These are phyloP conservation scores for Echinarachnius parma DNA, from an alignment of 53 echinoderm and acorn worm species.

Conservation along the genomic window DNA sequence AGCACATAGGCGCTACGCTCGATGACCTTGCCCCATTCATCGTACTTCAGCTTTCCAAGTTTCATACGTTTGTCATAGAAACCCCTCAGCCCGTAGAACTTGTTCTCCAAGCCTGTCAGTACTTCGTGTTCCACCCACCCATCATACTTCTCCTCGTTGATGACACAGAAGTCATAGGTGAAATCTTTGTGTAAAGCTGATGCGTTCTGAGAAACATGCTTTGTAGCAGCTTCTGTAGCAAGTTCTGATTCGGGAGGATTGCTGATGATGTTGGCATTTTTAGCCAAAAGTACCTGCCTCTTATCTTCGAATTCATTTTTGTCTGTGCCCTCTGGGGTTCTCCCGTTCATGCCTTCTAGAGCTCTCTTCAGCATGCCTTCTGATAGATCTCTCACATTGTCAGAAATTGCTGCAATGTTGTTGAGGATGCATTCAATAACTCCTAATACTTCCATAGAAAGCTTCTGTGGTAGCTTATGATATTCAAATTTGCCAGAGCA, in stretches of 20 bases:
- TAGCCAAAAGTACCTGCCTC: no score
- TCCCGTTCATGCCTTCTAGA: no score
- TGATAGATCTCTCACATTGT: no score
- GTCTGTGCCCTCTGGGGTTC: no score
- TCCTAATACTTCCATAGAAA: background rate
- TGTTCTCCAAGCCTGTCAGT: constrained; percentile 12
- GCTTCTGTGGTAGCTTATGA: background rate
- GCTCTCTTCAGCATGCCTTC: no score
- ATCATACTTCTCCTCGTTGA: background rate
- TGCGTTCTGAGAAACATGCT: background rate
- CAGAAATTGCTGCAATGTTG: no score
- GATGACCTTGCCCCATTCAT: background rate
- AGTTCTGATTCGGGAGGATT: background rate
- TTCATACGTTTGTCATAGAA: background rate
- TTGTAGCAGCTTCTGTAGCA: background rate
- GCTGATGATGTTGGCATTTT: background rate
- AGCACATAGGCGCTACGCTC: constrained; percentile 2
- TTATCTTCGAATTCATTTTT: no score
- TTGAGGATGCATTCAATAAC: no score
- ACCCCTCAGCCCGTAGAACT: background rate
- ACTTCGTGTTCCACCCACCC: constrained; percentile 8
- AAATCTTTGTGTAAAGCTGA: background rate
- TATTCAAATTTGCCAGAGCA: no score
- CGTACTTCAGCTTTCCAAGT: background rate
- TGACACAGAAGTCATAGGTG: constrained; percentile 9